A percentile compares a stretch with the other conserved stretches of the same genome.
These are phyloP conservation scores for Orientallactaga bullata DNA, from an alignment of 2,113 vertebrate genomes.

Conservation along the genomic window DNA sequence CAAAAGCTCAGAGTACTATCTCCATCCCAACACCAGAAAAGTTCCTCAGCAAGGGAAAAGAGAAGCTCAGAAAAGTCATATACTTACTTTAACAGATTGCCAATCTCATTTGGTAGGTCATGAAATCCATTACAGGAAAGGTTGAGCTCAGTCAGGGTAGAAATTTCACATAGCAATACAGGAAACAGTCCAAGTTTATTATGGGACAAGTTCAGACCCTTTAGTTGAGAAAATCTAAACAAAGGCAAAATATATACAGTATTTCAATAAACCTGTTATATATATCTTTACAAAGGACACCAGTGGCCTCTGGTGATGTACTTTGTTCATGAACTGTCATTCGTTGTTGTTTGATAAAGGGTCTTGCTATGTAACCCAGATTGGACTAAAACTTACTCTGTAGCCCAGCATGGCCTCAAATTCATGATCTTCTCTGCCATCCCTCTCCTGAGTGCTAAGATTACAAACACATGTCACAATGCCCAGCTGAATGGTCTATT, in stretches of 20 bases:
- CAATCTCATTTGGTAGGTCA: conserved; percentile 90
- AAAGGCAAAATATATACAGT: conserved; percentile 73
- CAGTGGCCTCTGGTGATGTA: neutral
- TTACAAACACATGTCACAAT: neutral
- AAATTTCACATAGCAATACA: conserved; percentile 93
- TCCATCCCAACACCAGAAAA: conserved; percentile 37
- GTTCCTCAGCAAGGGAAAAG: neutral
- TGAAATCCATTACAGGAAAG: conserved; percentile 94
- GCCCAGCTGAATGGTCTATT: neutral
- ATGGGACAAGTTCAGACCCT: conserved; percentile 96
- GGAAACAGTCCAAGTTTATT: conserved; percentile 96
- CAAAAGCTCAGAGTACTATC: neutral
- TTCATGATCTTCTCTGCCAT: neutral
- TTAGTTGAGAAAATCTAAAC: conserved; percentile 96
- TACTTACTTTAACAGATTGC: conserved; percentile 93
- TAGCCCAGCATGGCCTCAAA: neutral
- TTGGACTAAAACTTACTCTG: neutral
- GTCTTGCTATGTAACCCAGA: neutral
- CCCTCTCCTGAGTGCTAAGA: neutral
- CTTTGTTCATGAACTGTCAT: neutral
- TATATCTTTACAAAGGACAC: neutral
- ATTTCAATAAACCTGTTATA: conserved; percentile 16
- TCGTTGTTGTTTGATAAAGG: neutral
- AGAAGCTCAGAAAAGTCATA: conserved; percentile 41
- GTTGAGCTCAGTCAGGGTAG: conserved; percentile 95